Evolutionary conservation across 2,888 invertebrate species (phyloP).

Genomic region (Campopleginae sp.): DNA sequence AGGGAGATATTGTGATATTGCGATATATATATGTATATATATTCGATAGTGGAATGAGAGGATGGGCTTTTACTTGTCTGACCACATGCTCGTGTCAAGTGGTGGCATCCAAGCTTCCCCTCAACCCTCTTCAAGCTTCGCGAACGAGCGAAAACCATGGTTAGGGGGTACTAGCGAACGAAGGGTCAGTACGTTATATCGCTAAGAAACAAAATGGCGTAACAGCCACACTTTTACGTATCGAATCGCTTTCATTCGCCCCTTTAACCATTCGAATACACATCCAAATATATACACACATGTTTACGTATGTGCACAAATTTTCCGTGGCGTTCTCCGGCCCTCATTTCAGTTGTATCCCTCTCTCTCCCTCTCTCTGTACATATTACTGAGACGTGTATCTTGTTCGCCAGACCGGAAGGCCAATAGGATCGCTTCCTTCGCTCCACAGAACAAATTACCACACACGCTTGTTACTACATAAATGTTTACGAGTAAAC

Average conservation of each 20-base stretch:
- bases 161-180: not conserved
- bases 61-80: conserved; percentile 69
- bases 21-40: conserved; percentile 17
- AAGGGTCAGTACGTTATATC: conserved; percentile 17
- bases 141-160: conserved; percentile 48
- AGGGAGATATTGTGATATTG: not conserved
- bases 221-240: not conserved
- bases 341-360: conserved; percentile 43
- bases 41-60: conserved; percentile 9
- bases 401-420: conserved; percentile 72
- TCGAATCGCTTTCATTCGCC: not conserved
- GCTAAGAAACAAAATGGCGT: conserved; percentile 15
- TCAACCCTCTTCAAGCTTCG: conserved; percentile 18
- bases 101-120: conserved; percentile 45
- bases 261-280: not conserved
- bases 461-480: conserved; percentile 22
- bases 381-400: conserved; percentile 65
- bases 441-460: conserved; percentile 57
- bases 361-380: conserved; percentile 25
- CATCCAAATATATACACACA: not conserved
- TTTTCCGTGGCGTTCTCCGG: conserved; percentile 4
- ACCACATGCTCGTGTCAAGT: conserved; percentile 66
- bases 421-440: conserved; percentile 70
- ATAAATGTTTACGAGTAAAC: conserved; percentile 14
- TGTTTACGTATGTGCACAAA: not conserved